These are phyloP conservation scores for Clamator glandarius DNA, from an alignment of 2,797 vertebrate species.

Conservation along the genomic window DNA sequence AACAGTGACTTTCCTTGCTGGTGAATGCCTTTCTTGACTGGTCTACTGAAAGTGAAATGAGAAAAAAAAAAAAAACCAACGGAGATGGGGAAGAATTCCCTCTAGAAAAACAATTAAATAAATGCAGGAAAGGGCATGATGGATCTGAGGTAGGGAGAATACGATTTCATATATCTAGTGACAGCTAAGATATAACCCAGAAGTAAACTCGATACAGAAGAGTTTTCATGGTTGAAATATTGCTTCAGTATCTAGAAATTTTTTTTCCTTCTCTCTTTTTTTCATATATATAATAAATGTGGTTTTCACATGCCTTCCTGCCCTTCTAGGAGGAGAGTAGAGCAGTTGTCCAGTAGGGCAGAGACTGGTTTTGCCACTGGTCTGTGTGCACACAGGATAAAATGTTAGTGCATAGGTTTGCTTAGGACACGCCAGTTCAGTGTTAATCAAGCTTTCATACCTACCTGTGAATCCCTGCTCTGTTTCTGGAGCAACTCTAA, in stretches of 20 bases:
- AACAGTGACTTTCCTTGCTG: neutral
- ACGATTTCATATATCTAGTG: neutral
- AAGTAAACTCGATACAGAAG: neutral
- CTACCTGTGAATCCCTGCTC: neutral
- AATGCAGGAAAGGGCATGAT: neutral
- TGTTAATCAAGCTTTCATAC: neutral
- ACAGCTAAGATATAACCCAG: neutral
- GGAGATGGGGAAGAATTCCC: neutral
- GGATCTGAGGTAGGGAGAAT: neutral
- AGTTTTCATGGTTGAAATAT: neutral
- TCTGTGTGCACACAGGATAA: neutral
- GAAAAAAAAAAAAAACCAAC: neutral
- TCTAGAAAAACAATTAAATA: neutral
- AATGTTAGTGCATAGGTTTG: neutral
- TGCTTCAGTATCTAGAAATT: neutral
- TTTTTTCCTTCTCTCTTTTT: neutral
- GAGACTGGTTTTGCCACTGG: neutral
- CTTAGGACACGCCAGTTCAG: neutral
- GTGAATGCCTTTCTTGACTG: neutral
- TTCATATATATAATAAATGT: neutral
- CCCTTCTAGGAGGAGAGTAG: neutral
- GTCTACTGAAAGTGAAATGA: neutral
- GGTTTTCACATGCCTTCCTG: neutral
- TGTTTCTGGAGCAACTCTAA: neutral
- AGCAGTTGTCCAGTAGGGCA: neutral